phyloP scores from a whole-genome alignment of 92 coral and sea anemone genomes.

The Micromussa lordhowensis region DNA sequence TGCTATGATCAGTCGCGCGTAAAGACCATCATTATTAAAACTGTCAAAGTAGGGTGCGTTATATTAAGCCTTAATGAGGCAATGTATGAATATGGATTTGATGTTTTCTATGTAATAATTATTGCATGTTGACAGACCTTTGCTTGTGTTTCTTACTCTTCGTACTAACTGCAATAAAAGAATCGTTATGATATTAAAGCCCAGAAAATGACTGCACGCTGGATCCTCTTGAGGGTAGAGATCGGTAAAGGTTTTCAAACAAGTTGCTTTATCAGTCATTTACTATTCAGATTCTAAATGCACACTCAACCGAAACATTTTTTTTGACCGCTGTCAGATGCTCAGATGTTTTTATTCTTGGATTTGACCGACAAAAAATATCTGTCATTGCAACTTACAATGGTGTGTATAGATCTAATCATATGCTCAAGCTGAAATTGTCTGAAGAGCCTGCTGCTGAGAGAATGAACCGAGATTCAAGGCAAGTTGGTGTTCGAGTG shows the following conservation, averaged over 20 bases:
- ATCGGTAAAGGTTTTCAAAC: background rate
- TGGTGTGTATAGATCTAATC: background rate
- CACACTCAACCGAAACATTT: background rate
- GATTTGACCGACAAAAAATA: background rate
- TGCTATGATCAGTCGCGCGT: background rate
- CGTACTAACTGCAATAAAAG: background rate
- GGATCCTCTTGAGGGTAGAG: background rate
- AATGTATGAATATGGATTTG: background rate
- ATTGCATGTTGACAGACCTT: background rate
- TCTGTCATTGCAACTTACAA: background rate
- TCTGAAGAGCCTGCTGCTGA: background rate
- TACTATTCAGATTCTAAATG: constrained; percentile 6
- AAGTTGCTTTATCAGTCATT: background rate
- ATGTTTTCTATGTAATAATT: too few species aligned
- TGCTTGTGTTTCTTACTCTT: background rate
- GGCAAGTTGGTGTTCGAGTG: background rate
- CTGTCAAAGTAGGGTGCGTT: too few species aligned
- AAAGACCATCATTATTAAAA: too few species aligned
- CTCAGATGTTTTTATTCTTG: background rate
- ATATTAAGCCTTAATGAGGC: background rate
- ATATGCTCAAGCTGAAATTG: background rate
- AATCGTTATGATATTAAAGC: background rate
- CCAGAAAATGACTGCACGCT: background rate
- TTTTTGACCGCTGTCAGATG: background rate
- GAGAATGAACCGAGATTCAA: background rate